These are phyloP conservation scores for Nyctibius bracteatus DNA, from an alignment of 2,113 vertebrate genomes.

Conservation along the genomic window DNA sequence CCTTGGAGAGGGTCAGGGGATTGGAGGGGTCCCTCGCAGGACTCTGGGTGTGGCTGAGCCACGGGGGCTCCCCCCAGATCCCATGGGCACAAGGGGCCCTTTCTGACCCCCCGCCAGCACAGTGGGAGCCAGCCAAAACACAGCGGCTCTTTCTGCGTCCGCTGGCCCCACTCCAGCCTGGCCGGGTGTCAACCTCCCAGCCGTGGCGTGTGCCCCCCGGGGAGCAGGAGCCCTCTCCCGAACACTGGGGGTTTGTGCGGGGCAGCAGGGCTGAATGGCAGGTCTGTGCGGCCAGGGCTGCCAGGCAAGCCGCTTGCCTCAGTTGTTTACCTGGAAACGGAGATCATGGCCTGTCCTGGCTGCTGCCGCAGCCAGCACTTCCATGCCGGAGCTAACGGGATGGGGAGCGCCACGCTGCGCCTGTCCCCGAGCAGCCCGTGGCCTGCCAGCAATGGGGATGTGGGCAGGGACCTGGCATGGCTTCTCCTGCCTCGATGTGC, in stretches of 20 bases:
- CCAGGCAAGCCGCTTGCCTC: neutral
- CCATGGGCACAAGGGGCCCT: neutral
- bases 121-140: neutral
- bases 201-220: neutral
- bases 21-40: neutral
- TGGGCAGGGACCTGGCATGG: neutral
- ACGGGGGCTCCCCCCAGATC: neutral
- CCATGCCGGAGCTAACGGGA: neutral
- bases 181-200: neutral
- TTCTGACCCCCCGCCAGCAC: neutral
- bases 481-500: neutral
- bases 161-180: neutral
- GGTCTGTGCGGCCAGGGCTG: constrained; percentile 13
- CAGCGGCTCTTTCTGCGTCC: neutral
- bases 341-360: neutral
- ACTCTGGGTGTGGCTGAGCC: neutral
- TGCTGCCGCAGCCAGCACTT: neutral
- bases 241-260: constrained; percentile 44
- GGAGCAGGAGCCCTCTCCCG: neutral
- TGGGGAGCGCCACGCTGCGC: neutral
- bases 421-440: fast-evolving
- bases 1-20: neutral
- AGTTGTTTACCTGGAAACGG: constrained; percentile 56
- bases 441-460: neutral
- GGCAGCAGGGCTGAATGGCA: neutral